These are phyloP conservation scores for Platichthys flesus DNA, from an alignment of 2,113 vertebrate genomes.

Conservation along the genomic window DNA sequence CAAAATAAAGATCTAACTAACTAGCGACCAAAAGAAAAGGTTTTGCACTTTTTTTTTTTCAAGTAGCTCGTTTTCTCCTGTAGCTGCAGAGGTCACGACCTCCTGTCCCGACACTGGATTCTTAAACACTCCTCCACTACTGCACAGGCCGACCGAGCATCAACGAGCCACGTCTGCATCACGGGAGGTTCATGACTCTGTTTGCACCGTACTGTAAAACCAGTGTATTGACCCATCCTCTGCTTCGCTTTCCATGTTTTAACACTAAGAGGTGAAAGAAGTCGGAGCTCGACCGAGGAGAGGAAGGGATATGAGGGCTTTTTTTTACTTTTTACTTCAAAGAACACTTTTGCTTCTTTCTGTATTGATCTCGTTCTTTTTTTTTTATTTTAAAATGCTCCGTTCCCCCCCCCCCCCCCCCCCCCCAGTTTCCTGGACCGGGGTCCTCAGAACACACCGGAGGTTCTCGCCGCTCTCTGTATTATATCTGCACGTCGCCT, in stretches of 20 bases:
- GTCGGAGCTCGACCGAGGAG: slow-evolving; percentile 6
- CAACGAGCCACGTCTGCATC: not conserved
- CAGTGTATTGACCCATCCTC: not conserved
- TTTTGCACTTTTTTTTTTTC: slow-evolving; percentile 49
- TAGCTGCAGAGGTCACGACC: slow-evolving; percentile 38
- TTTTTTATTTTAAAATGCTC: slow-evolving; percentile 1
- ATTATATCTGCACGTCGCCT: slow-evolving; percentile 42
- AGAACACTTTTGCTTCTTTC: slow-evolving; percentile 10
- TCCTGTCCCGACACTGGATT: slow-evolving; percentile 87
- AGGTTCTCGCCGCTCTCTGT: slow-evolving; percentile 38
- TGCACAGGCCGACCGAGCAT: slow-evolving; percentile 36
- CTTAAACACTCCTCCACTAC: slow-evolving; percentile 38
- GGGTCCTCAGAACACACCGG: slow-evolving; percentile 47
- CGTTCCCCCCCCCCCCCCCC: not conserved
- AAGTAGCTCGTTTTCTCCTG: slow-evolving; percentile 18
- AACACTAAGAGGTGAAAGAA: slow-evolving; percentile 19
- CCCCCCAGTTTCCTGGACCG: too few relatives aligned
- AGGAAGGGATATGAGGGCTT: slow-evolving; percentile 16
- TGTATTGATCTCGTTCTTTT: not conserved
- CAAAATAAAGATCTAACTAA: slow-evolving; percentile 14
- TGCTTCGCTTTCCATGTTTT: slow-evolving; percentile 24
- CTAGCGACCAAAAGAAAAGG: slow-evolving; percentile 28
- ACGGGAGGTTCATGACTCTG: slow-evolving; percentile 3
- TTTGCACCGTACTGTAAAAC: slow-evolving; percentile 12
- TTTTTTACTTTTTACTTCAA: not conserved